Evolutionary conservation across 2,797 vertebrate genomes (phyloP).

Genomic region (Pelodytes ibericus): DNA sequence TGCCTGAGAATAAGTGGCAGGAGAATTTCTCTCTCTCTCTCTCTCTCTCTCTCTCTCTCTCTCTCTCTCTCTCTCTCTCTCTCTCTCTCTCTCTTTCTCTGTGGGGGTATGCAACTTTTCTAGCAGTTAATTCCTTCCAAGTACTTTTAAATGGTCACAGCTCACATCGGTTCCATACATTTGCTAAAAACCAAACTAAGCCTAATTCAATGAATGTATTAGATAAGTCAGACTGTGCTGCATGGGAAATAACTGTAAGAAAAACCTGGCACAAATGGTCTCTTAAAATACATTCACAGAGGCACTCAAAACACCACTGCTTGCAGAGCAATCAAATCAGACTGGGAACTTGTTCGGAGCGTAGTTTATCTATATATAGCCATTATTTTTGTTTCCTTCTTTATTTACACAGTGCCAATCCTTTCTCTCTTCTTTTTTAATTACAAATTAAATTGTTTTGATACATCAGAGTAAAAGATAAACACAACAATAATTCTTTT

Average conservation of each 20-base stretch:
- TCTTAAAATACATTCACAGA: conserved; percentile 20
- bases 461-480: too few relatives aligned
- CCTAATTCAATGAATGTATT: conserved; percentile 26
- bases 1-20: conserved; percentile 12
- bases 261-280: conserved; percentile 1
- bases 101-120: not conserved
- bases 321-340: conserved; percentile 7
- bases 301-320: conserved; percentile 7
- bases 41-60: not conserved
- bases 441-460: too few relatives aligned
- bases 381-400: not conserved
- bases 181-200: conserved; percentile 21
- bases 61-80: not conserved
- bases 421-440: too few relatives aligned
- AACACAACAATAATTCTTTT: too few relatives aligned
- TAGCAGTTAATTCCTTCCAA: conserved; percentile 23
- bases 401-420: too few relatives aligned
- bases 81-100: not conserved
- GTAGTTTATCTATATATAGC: not conserved
- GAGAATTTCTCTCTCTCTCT: conserved; percentile 6
- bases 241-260: not conserved
- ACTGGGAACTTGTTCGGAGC: not conserved
- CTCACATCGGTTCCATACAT: conserved; percentile 14
- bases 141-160: conserved; percentile 29
- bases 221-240: conserved; percentile 1